A percentile compares a stretch with the other conserved stretches of the same genome.
Evolutionary conservation across 2,113 vertebrate genomes (phyloP).

Genomic region (Camelus bactrianus): DNA sequence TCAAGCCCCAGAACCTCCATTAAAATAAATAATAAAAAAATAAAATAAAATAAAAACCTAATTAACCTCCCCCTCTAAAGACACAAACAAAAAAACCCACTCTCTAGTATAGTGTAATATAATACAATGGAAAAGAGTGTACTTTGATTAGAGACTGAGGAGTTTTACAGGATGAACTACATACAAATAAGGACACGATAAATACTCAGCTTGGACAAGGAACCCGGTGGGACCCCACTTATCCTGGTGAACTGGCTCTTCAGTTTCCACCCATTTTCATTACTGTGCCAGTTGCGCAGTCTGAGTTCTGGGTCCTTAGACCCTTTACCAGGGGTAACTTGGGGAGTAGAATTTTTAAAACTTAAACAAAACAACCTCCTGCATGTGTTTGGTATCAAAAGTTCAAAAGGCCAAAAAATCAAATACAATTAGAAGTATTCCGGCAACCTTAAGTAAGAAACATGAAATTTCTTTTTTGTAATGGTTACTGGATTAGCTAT

Average conservation of each 20-base stretch:
- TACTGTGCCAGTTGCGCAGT: background rate
- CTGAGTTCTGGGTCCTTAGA: background rate
- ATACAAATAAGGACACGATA: background rate
- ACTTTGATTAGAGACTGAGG: background rate
- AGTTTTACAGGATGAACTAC: background rate
- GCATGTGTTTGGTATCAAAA: background rate
- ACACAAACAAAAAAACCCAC: background rate
- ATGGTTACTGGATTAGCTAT: background rate
- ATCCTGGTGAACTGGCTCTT: background rate
- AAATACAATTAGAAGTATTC: background rate
- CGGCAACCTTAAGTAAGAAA: slow-evolving; percentile 7
- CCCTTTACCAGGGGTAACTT: background rate
- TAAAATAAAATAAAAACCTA: too few relatives aligned
- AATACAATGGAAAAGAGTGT: background rate
- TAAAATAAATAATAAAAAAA: too few relatives aligned
- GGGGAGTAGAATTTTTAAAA: slow-evolving; percentile 15
- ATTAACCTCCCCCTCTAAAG: too few relatives aligned
- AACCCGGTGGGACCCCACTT: background rate
- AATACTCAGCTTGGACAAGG: background rate
- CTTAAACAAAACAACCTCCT: background rate
- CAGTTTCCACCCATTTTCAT: background rate
- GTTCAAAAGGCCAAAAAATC: background rate
- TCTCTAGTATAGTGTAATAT: background rate
- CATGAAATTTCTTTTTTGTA: background rate
- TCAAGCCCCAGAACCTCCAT: too few relatives aligned